Percentiles rank a stretch among this genome's conserved stretches.
phyloP scores from a whole-genome alignment of 2,797 vertebrate genomes.

The Sebastes flavidus region DNA sequence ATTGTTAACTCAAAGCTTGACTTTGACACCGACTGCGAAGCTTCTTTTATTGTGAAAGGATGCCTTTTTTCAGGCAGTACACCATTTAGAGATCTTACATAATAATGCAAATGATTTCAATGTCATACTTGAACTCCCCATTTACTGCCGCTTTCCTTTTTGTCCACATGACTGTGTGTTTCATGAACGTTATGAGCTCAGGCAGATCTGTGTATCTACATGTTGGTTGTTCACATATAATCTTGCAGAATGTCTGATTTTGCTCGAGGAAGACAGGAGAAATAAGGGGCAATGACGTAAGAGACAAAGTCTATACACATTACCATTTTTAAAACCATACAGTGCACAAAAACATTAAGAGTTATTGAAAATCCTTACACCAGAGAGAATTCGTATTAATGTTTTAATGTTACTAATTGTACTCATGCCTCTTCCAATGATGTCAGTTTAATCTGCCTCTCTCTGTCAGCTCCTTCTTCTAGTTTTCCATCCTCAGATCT shows the following conservation, averaged over 20 bases:
- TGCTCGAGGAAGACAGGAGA: neutral
- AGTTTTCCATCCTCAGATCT: neutral
- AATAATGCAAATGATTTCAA: constrained; percentile 59
- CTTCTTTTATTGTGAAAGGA: constrained; percentile 24
- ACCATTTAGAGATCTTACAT: constrained; percentile 49
- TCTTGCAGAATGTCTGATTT: constrained; percentile 3
- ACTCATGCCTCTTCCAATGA: constrained; percentile 1
- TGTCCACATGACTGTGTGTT: constrained; percentile 7
- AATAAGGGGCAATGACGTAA: neutral
- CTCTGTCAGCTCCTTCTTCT: neutral
- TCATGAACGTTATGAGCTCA: constrained; percentile 16
- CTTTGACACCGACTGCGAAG: constrained; percentile 4
- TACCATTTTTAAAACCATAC: neutral
- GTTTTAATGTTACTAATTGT: constrained; percentile 9
- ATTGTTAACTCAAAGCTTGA: no score
- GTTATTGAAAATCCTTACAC: neutral
- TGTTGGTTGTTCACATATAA: constrained; percentile 1
- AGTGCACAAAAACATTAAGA: neutral
- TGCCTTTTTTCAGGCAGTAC: constrained; percentile 29
- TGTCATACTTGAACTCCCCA: constrained; percentile 33
- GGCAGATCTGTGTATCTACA: neutral
- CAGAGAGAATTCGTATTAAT: neutral
- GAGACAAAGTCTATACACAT: neutral
- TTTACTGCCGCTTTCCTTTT: constrained; percentile 24
- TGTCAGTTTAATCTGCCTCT: neutral